A percentile compares a stretch with the other conserved stretches of the same genome.
Conservation (phyloP, 2,113 vertebrate species). For the Struthidea cinerea region DNA sequence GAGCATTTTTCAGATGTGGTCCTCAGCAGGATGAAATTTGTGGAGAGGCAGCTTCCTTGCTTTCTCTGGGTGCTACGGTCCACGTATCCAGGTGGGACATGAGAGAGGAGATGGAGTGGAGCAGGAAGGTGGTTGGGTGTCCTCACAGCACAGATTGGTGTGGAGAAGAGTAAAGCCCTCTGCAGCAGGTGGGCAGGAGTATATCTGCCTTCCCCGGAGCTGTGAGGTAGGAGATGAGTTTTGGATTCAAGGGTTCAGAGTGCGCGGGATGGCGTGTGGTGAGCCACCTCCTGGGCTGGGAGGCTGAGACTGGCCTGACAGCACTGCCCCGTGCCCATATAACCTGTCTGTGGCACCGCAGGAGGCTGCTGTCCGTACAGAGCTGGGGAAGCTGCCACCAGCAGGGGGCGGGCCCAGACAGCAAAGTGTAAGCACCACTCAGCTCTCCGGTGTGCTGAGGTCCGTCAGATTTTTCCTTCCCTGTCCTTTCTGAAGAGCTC, state of each 20-base stretch:
- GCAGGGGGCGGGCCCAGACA: rapidly evolving
- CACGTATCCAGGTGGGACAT: not conserved
- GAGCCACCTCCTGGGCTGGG: not conserved
- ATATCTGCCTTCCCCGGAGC: rapidly evolving
- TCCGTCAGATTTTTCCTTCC: not conserved
- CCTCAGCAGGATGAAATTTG: not conserved
- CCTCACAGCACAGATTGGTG: not conserved
- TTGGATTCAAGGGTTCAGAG: not conserved
- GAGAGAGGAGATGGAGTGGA: not conserved
- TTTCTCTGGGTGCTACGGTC: not conserved
- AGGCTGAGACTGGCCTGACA: not conserved
- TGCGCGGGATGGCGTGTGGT: not conserved
- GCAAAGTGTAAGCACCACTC: not conserved
- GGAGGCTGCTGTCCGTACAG: rapidly evolving
- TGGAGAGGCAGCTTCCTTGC: not conserved
- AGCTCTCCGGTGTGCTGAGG: not conserved
- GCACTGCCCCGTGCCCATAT: not conserved
- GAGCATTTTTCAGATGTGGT: not conserved
- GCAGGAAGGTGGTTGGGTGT: not conserved
- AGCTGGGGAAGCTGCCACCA: not conserved
- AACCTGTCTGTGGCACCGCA: not conserved
- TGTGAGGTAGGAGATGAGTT: not conserved
- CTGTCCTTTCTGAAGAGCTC: not conserved
- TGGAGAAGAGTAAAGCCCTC: not conserved
- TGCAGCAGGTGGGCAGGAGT: not conserved